These are phyloP conservation scores for Tricholaema leucomelas DNA, from an alignment of 2,113 vertebrate genomes.

Conservation along the genomic window DNA sequence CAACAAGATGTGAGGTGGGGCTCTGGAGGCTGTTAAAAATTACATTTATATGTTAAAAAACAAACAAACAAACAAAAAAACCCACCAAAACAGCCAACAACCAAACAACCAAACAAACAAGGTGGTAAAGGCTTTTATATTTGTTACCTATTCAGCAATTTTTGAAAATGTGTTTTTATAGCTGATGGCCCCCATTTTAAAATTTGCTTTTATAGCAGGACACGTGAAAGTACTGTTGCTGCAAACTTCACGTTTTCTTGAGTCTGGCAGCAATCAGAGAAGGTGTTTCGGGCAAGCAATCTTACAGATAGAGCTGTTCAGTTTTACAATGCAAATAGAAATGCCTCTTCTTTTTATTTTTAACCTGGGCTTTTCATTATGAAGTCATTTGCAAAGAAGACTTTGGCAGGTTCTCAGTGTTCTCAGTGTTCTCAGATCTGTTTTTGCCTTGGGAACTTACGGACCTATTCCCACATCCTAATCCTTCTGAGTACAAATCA, in stretches of 20 bases:
- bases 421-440: slow-evolving; percentile 73
- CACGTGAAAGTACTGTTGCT: background rate
- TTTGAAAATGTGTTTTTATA: background rate
- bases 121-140: background rate
- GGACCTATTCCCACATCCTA: slow-evolving; percentile 55
- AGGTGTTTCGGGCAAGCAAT: background rate
- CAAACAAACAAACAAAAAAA: too few species aligned
- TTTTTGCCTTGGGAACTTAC: slow-evolving; percentile 32
- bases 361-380: background rate
- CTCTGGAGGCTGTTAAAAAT: too few species aligned
- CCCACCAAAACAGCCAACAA: too few species aligned
- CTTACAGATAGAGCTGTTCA: background rate
- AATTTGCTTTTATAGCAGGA: background rate
- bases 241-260: slow-evolving; percentile 44
- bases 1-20: background rate
- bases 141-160: background rate
- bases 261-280: slow-evolving; percentile 4
- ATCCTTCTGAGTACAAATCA: slow-evolving; percentile 67
- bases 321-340: slow-evolving; percentile 1
- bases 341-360: slow-evolving; percentile 7
- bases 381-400: slow-evolving; percentile 1
- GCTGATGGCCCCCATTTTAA: background rate
- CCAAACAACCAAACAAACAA: too few species aligned
- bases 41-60: too few species aligned
- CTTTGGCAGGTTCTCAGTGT: slow-evolving; percentile 20